Conservation (phyloP, 2,888 invertebrate species). For the Pyralis farinalis region DNA sequence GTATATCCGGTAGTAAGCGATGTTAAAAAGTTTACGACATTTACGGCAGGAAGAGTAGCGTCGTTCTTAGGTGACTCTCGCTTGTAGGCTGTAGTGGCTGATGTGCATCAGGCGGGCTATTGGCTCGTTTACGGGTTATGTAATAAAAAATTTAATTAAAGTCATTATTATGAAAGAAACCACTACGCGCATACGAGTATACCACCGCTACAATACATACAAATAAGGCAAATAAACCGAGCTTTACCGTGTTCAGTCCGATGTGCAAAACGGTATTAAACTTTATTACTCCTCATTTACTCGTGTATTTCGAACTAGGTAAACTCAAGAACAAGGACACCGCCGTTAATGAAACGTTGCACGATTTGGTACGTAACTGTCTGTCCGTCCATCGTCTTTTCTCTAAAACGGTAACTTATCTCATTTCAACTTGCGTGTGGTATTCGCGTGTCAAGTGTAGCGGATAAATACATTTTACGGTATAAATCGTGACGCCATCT, state of each 20-base stretch:
- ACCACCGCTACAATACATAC: slow-evolving; percentile 3
- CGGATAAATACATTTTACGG: slow-evolving; percentile 44
- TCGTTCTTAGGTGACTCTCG: no score
- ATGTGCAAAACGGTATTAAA: slow-evolving; percentile 8
- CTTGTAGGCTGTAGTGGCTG: no score
- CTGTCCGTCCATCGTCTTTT: slow-evolving; percentile 18
- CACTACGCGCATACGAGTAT: no score
- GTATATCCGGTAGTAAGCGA: no score
- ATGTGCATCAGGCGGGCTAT: no score
- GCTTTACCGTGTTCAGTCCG: background rate
- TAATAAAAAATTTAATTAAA: no score
- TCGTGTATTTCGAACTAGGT: slow-evolving; percentile 4
- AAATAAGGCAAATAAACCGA: slow-evolving; percentile 4
- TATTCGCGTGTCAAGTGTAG: slow-evolving; percentile 44
- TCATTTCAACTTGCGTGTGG: slow-evolving; percentile 29
- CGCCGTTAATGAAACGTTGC: slow-evolving; percentile 25
- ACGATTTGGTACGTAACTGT: slow-evolving; percentile 30
- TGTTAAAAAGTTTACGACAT: no score
- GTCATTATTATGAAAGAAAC: no score
- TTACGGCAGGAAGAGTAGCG: no score
- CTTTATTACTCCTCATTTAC: slow-evolving; percentile 8
- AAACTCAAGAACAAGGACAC: slow-evolving; percentile 16
- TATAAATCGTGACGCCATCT: slow-evolving; percentile 38
- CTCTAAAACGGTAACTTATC: slow-evolving; percentile 36
- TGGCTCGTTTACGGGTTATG: no score